Conservation (phyloP, 2,888 invertebrate genomes). For the Dryomyza anilis region DNA sequence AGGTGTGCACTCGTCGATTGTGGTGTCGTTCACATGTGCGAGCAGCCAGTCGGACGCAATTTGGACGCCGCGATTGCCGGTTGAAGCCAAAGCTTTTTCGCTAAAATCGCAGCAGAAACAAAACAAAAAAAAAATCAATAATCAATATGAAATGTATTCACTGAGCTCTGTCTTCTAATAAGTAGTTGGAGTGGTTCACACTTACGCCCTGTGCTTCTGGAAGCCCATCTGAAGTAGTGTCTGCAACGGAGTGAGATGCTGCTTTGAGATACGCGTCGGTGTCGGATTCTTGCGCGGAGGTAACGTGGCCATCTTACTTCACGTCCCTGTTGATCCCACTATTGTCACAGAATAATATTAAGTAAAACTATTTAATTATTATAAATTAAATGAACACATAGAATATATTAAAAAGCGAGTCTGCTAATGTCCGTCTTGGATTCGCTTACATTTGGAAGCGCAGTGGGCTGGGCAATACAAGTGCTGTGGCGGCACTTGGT, state of each 20-base stretch:
- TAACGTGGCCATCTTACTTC: constrained; percentile 76
- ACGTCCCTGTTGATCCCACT: no score
- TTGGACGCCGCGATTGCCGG: constrained; percentile 85
- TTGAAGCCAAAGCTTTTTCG: constrained; percentile 87
- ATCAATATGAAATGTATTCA: not conserved
- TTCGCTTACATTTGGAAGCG: no score
- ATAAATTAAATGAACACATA: no score
- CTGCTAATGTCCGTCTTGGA: no score
- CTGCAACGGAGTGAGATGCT: constrained; percentile 77
- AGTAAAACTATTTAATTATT: no score
- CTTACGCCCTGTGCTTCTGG: constrained; percentile 86
- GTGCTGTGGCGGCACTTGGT: no score
- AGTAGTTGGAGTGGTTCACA: constrained; percentile 41
- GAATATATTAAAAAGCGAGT: no score
- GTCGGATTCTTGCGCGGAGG: constrained; percentile 79
- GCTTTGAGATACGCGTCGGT: constrained; percentile 75
- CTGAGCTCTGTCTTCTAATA: not conserved
- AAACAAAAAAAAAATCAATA: not conserved
- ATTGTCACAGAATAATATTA: no score
- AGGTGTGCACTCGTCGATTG: constrained; percentile 75
- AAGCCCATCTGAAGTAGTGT: constrained; percentile 88
- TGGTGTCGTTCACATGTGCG: constrained; percentile 85
- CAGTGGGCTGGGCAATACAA: no score
- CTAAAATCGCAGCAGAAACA: constrained; percentile 50
- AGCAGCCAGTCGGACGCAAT: constrained; percentile 89